phyloP scores from a whole-genome alignment of 1,140 invertebrate genomes.

The Cyphomyrmex costatus region DNA sequence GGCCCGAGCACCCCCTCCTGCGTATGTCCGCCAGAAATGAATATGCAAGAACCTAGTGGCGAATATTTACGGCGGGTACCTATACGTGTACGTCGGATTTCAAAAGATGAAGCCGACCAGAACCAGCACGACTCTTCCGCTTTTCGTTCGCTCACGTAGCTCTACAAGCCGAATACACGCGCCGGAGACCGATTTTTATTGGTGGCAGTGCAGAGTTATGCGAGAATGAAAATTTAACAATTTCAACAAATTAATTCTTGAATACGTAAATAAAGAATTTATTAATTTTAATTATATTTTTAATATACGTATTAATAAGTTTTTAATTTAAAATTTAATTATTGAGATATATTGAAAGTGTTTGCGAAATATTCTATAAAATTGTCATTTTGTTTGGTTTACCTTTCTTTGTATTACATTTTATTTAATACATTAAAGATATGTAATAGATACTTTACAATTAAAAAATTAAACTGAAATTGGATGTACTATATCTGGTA shows the following conservation, averaged over 20 bases:
- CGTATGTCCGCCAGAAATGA: slow-evolving; percentile 72
- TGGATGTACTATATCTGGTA: not conserved
- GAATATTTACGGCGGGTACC: slow-evolving; percentile 73
- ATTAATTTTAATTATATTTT: not conserved
- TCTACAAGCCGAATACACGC: slow-evolving; percentile 11
- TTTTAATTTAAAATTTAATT: not conserved
- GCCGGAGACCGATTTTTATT: slow-evolving; percentile 20
- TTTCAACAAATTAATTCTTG: not conserved
- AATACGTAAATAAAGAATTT: not conserved
- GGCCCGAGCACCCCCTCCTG: slow-evolving; percentile 40
- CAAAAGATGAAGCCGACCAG: slow-evolving; percentile 74
- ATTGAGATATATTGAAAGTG: not conserved
- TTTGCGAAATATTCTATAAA: not conserved
- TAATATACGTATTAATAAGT: not conserved
- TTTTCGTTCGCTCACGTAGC: slow-evolving; percentile 46
- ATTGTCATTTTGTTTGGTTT: not conserved
- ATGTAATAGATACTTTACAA: not conserved
- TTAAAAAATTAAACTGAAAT: not conserved
- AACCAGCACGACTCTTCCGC: slow-evolving; percentile 65
- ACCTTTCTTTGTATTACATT: not conserved
- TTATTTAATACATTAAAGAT: not conserved
- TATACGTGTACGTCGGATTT: slow-evolving; percentile 62
- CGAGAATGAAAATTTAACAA: not conserved
- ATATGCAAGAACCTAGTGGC: slow-evolving; percentile 74
- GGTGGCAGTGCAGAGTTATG: slow-evolving; percentile 19